phyloP scores from a whole-genome alignment of 1,140 invertebrate species.

The Alviniconcha marisindica region DNA sequence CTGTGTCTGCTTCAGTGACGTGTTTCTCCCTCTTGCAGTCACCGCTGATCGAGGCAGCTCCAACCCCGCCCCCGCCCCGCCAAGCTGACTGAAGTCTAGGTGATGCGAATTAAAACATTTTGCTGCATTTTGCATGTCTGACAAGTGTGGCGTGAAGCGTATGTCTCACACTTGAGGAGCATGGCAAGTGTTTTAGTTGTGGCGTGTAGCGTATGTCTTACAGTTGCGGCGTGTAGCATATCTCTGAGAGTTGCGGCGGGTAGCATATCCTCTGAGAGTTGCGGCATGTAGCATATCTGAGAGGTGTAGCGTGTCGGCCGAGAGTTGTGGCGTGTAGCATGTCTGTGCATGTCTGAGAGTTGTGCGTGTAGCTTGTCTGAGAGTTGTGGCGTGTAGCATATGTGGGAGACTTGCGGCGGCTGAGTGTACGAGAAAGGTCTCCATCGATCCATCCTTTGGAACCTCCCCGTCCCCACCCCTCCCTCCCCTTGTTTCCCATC shows the following conservation, averaged over 20 bases:
- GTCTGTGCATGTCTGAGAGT: background rate
- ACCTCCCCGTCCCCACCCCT: background rate
- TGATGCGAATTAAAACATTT: no score
- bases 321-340: background rate
- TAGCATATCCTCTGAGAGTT: no score
- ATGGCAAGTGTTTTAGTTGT: no score
- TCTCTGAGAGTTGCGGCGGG: constrained; percentile 1
- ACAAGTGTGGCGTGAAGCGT: no score
- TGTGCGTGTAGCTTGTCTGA: background rate
- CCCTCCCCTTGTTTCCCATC: background rate
- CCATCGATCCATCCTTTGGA: background rate
- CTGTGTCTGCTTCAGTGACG: no score
- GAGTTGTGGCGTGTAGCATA: background rate
- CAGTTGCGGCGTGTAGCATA: constrained; percentile 4
- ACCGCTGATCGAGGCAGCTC: no score
- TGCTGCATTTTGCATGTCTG: no score
- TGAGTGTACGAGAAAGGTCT: background rate
- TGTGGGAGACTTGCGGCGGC: background rate
- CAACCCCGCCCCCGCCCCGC: no score
- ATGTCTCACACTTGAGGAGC: no score
- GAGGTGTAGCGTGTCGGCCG: background rate
- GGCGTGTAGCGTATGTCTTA: no score
- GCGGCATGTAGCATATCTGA: background rate
- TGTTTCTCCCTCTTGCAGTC: no score
- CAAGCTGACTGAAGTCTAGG: no score